Evolutionary conservation across 2,888 invertebrate species (phyloP).

Genomic region (Amphipoea oculea): DNA sequence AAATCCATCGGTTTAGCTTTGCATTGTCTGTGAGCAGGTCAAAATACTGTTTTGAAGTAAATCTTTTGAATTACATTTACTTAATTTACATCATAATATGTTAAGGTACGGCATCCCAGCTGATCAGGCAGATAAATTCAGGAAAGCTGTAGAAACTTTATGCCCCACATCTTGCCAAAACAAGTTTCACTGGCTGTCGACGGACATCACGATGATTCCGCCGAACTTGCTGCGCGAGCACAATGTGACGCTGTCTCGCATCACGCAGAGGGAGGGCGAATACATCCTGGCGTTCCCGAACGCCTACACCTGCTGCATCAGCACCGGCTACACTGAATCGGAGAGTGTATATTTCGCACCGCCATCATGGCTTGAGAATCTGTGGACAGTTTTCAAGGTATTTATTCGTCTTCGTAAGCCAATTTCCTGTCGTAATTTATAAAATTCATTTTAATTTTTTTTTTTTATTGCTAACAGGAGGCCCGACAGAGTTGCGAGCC

Average conservation of each 20-base stretch:
- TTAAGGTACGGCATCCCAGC: conserved; percentile 94
- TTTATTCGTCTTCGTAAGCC: conserved; percentile 27
- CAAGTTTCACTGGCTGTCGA: conserved; percentile 96
- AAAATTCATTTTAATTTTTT: too few species aligned
- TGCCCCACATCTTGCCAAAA: conserved; percentile 96
- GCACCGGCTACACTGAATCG: conserved; percentile 96
- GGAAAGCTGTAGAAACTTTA: conserved; percentile 93
- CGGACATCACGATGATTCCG: conserved; percentile 98
- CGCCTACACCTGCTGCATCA: conserved; percentile 96
- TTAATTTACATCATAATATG: background rate
- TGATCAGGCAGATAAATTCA: conserved; percentile 93
- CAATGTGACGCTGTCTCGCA: conserved; percentile 94
- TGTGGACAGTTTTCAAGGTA: conserved; percentile 94
- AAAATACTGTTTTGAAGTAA: background rate
- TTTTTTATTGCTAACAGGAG: conserved; percentile 88
- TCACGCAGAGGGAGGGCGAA: conserved; percentile 96
- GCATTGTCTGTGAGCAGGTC: background rate
- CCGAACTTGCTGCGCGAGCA: conserved; percentile 94
- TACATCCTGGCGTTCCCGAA: conserved; percentile 96
- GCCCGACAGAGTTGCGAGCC: conserved; percentile 96
- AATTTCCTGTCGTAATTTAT: too few species aligned
- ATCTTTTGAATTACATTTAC: background rate
- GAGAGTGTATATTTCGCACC: conserved; percentile 98
- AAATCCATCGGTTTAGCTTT: background rate
- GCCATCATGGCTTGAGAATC: conserved; percentile 93